Percentiles rank a stretch among this genome's conserved stretches.
Evolutionary conservation across 2,113 vertebrate species (phyloP).

Genomic region (Hiodon tergisus): DNA sequence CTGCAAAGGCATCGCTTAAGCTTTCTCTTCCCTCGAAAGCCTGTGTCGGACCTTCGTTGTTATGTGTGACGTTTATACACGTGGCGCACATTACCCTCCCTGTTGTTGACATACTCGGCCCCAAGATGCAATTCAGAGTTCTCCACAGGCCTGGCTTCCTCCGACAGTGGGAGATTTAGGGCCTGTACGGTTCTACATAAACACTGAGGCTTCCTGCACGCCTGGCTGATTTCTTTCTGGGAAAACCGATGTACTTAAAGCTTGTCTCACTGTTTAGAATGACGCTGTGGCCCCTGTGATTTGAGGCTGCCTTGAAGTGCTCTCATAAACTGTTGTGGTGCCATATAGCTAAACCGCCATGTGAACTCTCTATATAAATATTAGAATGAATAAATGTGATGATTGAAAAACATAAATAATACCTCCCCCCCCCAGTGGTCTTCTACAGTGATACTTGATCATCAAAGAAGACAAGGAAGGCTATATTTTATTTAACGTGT

Average conservation of each 20-base stretch:
- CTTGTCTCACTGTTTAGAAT: constrained; percentile 55
- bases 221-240: constrained; percentile 48
- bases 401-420: no score
- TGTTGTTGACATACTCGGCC: not conserved
- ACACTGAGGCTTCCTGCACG: constrained; percentile 40
- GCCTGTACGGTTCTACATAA: constrained; percentile 48
- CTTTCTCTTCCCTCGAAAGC: not conserved
- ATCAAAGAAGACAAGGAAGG: no score
- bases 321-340: not conserved
- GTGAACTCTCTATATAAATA: not conserved
- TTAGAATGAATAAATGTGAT: not conserved
- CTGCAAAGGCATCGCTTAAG: no score
- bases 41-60: not conserved
- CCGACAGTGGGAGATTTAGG: constrained; percentile 45
- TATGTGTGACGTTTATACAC: not conserved
- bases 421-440: no score
- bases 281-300: constrained; percentile 16
- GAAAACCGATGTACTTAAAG: constrained; percentile 57
- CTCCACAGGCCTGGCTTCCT: constrained; percentile 29
- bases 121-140: not conserved
- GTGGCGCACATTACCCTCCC: not conserved
- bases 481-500: no score
- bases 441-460: no score
- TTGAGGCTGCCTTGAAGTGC: not conserved
- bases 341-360: not conserved